Percentiles rank a stretch among this genome's conserved stretches.
These are phyloP conservation scores for Ptychobarbus kaznakovi DNA, from an alignment of 2,797 vertebrate genomes.

Conservation along the genomic window DNA sequence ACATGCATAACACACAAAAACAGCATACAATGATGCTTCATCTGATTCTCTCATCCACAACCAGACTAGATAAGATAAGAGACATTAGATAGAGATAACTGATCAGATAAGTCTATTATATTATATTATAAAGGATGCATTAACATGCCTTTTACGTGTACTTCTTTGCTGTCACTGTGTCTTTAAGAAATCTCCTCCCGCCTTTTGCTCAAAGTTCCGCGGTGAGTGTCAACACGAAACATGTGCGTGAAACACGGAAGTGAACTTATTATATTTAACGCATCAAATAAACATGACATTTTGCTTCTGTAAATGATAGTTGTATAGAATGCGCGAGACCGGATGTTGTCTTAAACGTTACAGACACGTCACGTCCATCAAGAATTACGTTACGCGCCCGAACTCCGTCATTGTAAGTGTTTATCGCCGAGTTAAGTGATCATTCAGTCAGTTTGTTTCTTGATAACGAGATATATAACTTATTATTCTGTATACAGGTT, in stretches of 20 bases:
- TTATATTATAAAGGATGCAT: not conserved
- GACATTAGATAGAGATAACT: not conserved
- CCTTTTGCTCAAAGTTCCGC: conserved; percentile 73
- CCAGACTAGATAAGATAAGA: not conserved
- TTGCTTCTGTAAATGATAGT: not conserved
- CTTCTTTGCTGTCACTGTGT: conserved; percentile 8
- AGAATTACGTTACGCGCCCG: not conserved
- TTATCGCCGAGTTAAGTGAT: conserved; percentile 25
- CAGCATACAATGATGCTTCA: not conserved
- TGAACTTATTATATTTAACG: not conserved
- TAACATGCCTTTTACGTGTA: not conserved
- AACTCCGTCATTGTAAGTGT: conserved; percentile 31
- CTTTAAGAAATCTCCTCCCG: conserved; percentile 69
- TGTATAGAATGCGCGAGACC: not conserved
- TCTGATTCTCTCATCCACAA: not conserved
- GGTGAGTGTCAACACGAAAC: conserved; percentile 54
- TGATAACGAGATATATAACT: too few species aligned
- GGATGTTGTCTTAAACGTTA: not conserved
- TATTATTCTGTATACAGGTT: not conserved
- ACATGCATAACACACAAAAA: conserved; percentile 23
- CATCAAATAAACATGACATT: too few species aligned
- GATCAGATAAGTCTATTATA: not conserved
- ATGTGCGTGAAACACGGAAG: conserved; percentile 38
- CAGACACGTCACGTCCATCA: not conserved
- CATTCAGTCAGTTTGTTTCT: not conserved